A percentile compares a stretch with the other conserved stretches of the same genome.
phyloP scores from a whole-genome alignment of 2,113 vertebrate genomes.

The Mobula hypostoma region DNA sequence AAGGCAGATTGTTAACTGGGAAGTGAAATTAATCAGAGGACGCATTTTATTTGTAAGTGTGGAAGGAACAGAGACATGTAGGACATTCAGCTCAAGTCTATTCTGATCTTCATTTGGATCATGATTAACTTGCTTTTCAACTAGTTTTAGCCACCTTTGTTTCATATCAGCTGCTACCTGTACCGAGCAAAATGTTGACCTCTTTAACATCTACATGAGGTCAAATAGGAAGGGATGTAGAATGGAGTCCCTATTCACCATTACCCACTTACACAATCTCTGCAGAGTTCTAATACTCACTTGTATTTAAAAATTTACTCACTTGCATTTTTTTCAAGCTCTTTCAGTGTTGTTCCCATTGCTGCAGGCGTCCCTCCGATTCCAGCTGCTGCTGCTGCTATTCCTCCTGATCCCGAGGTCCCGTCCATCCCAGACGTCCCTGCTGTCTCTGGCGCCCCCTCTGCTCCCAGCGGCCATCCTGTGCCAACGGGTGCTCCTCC shows the following conservation, averaged over 20 bases:
- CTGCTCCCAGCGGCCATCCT: not conserved
- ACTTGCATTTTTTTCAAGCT: conserved; percentile 29
- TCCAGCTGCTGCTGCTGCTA: conserved; percentile 44
- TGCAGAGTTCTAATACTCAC: no score
- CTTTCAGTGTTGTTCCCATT: conserved; percentile 56
- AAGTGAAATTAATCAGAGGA: not conserved
- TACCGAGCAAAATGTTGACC: not conserved
- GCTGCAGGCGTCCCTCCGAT: conserved; percentile 54
- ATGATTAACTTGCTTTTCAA: not conserved
- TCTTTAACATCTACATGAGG: not conserved
- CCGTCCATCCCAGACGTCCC: not conserved
- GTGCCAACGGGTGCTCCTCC: conserved; percentile 49
- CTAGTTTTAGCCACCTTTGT: not conserved
- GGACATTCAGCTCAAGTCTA: not conserved
- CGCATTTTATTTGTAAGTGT: not conserved
- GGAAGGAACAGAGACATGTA: not conserved
- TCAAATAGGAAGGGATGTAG: not conserved
- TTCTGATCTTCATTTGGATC: not conserved
- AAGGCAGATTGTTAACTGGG: not conserved
- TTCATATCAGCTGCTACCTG: not conserved
- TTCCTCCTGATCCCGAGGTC: not conserved
- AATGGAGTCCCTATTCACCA: not conserved
- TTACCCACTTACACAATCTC: not conserved
- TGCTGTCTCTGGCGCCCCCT: not conserved
- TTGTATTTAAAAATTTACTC: not conserved